phyloP scores from a whole-genome alignment of 2,888 invertebrate genomes.

The Drosophila koepferae region DNA sequence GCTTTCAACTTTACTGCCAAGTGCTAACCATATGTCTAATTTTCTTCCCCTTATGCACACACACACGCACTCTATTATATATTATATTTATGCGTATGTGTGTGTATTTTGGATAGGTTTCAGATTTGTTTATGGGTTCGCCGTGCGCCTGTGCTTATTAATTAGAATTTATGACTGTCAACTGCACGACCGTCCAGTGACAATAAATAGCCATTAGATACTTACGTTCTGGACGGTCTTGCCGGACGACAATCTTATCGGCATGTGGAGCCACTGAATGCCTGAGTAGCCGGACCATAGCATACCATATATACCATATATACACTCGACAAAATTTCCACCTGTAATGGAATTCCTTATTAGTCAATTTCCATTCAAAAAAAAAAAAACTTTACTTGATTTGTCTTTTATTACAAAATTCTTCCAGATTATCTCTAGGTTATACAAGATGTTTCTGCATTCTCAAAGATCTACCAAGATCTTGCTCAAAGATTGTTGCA shows the following conservation, averaged over 20 bases:
- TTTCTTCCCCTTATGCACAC: neutral
- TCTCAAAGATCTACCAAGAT: neutral
- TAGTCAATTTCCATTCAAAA: no score
- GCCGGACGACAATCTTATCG: conserved; percentile 59
- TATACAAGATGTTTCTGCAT: neutral
- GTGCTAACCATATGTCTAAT: conserved; percentile 26
- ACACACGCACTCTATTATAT: neutral
- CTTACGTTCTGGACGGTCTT: conserved; percentile 34
- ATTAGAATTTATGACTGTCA: conserved; percentile 69
- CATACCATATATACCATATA: neutral
- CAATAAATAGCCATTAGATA: conserved; percentile 71
- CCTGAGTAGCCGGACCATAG: neutral
- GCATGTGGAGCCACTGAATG: conserved; percentile 4
- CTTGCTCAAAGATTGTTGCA: neutral
- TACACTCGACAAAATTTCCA: neutral
- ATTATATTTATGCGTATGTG: no score
- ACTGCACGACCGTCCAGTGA: conserved; percentile 51
- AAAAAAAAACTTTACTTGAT: neutral
- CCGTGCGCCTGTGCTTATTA: conserved; percentile 58
- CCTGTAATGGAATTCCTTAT: neutral
- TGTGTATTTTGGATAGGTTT: conserved; percentile 9
- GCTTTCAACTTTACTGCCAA: conserved; percentile 21
- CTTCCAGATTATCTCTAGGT: neutral
- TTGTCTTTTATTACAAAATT: no score
- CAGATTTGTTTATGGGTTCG: conserved; percentile 47